Conservation (phyloP, 1,140 invertebrate species). For the Trigoniulus corallinus region DNA sequence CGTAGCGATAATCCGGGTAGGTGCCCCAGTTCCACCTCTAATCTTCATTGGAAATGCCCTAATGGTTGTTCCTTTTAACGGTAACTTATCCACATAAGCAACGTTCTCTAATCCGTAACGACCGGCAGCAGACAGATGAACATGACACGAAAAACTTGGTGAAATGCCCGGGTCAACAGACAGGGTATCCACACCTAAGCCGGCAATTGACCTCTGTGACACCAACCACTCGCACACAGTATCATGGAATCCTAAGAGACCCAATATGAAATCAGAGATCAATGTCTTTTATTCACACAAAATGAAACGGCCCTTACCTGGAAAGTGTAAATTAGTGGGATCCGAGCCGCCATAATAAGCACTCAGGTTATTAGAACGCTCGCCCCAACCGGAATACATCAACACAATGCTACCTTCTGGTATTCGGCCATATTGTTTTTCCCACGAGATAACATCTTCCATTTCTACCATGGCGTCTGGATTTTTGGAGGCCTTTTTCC, state of each 20-base stretch:
- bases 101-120: slow-evolving; percentile 42
- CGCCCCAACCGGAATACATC: slow-evolving; percentile 37
- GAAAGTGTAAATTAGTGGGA: neutral
- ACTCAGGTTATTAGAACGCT: slow-evolving; percentile 17
- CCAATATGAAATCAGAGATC: slow-evolving; percentile 18
- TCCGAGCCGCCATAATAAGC: slow-evolving; percentile 12
- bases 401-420: slow-evolving; percentile 27
- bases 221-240: slow-evolving; percentile 40
- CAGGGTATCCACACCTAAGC: slow-evolving; percentile 42
- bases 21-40: slow-evolving; percentile 34
- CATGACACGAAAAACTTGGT: slow-evolving; percentile 25
- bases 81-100: slow-evolving; percentile 28
- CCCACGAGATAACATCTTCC: slow-evolving; percentile 26
- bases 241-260: slow-evolving; percentile 34
- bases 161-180: slow-evolving; percentile 37
- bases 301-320: too few species aligned
- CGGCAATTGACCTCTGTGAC: slow-evolving; percentile 35
- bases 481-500: slow-evolving; percentile 22
- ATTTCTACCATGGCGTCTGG: slow-evolving; percentile 14
- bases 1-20: too few species aligned
- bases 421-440: slow-evolving; percentile 27
- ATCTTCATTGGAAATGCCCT: slow-evolving; percentile 39
- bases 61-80: slow-evolving; percentile 32
- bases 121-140: slow-evolving; percentile 28
- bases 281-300: neutral